Base-by-base conservation (phyloP, 2,113 vertebrate genomes). In the Carettochelys insculpta region DNA sequence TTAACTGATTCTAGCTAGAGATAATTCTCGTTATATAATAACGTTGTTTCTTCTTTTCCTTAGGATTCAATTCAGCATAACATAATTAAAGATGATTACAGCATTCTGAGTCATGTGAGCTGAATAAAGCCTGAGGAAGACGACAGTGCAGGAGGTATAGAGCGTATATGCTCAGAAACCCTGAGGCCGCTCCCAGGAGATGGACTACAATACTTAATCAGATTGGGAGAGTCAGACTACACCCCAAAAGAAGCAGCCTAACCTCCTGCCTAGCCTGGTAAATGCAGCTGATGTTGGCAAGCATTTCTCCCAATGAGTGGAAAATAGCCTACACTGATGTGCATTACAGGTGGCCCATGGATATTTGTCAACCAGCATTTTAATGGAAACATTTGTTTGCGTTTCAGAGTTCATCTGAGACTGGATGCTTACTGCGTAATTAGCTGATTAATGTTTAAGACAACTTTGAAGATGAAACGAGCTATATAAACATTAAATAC, bases 31-130 rank as follows among this genome's bases (percentile, higher is more conserved):
- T 17, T 38, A 92, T 3, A 87, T 1, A 11, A 1, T n/a, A 20
- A 24, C 2, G 71, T 38, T 38, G 9, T 38, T 22, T 34, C 34
- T 92, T 58, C 11, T 6, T 87, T 82, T 90, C 68, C 80, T 71
- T 82, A 27, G 31, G 22, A 29, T 78, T 9, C 56, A 82, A 86
- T 50, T 65, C 68, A 83, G 14, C 29, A 78, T 19, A 20, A 52
- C 34, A 11, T 54, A 86, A 77, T 14, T 20, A 27, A 71, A 82
- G 11, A 77, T 1, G 65, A 10, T 3, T 4, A 65, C 34, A 17
- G 52, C 1, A 45, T 2, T 5, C 24, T 43, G 38, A 82, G 11
- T 73, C 29, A 53, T 0, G 17, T 1, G 25, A 65, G 3, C 9
- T 53, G 38, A 54, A 34, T 25, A 38, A 77, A 31, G 38, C 22